A percentile compares a stretch with the other conserved stretches of the same genome.
phyloP scores from a whole-genome alignment of 2,113 vertebrate species.

The Polypterus bichir region DNA sequence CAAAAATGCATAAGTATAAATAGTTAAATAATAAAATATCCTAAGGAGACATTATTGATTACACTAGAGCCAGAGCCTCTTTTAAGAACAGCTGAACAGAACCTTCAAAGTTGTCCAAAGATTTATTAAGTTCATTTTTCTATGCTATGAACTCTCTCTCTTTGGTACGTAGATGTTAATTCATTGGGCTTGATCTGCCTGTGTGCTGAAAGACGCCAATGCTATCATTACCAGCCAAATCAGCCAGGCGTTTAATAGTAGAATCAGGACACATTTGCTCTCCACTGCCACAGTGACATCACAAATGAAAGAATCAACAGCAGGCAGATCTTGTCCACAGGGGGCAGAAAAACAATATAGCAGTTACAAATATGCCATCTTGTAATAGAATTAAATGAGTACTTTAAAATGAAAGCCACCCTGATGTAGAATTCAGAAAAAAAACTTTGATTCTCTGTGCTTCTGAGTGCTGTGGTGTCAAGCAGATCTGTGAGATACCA shows the following conservation, averaged over 20 bases:
- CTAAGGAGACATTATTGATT: too few species aligned
- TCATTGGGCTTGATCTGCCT: constrained; percentile 60
- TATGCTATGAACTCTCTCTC: constrained; percentile 26
- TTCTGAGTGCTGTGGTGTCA: too few species aligned
- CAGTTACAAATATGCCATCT: constrained; percentile 18
- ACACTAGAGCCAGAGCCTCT: too few species aligned
- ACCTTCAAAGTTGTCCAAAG: constrained; percentile 27
- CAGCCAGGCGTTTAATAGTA: constrained; percentile 76
- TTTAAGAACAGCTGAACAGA: too few species aligned
- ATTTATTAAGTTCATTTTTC: constrained; percentile 15
- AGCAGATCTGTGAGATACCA: too few species aligned
- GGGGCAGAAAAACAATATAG: constrained; percentile 29
- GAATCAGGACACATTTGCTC: constrained; percentile 80
- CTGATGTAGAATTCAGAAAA: neutral
- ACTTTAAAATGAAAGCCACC: constrained; percentile 1
- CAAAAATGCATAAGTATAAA: too few species aligned
- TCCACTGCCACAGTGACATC: constrained; percentile 75
- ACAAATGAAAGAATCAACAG: constrained; percentile 68
- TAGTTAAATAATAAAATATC: too few species aligned
- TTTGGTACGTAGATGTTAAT: constrained; percentile 46
- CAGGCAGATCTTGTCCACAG: constrained; percentile 35
- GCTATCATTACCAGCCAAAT: constrained; percentile 74
- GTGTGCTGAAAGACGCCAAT: constrained; percentile 54
- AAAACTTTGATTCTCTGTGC: constrained; percentile 1
- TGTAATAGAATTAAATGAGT: constrained; percentile 15